Conservation (phyloP, 2,888 invertebrate species). For the Watsonalla binaria region DNA sequence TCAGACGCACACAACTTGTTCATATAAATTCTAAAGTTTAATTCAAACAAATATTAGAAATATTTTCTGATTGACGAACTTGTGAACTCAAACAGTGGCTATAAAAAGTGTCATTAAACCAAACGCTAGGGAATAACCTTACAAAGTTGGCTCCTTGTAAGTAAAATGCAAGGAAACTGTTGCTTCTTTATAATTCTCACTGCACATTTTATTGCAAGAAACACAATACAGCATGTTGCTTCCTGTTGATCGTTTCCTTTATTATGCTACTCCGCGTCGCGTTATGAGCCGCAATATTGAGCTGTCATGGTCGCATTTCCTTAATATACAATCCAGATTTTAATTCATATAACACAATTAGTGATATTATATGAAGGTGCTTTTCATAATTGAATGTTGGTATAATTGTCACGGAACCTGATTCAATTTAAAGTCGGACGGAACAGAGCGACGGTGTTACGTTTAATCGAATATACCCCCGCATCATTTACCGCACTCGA, state of each 20-base stretch:
- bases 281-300: slow-evolving; percentile 37
- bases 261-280: slow-evolving; percentile 26
- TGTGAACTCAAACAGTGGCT: too few relatives aligned
- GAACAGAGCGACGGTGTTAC: slow-evolving; percentile 15
- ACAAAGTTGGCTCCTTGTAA: neutral
- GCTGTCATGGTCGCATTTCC: slow-evolving; percentile 31
- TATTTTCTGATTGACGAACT: too few relatives aligned
- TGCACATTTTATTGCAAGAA: slow-evolving; percentile 1
- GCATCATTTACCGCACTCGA: slow-evolving; percentile 14
- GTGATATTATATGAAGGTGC: slow-evolving; percentile 27
- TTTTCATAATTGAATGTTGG: slow-evolving; percentile 33
- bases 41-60: too few relatives aligned
- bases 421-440: slow-evolving; percentile 25
- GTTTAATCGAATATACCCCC: slow-evolving; percentile 17
- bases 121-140: neutral
- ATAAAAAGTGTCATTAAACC: neutral
- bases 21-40: too few relatives aligned
- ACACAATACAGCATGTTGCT: slow-evolving; percentile 3
- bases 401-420: slow-evolving; percentile 22
- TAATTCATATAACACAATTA: slow-evolving; percentile 26
- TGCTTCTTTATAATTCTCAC: neutral
- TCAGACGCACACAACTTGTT: too few relatives aligned
- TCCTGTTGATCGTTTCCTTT: slow-evolving; percentile 19
- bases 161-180: neutral
- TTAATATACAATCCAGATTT: slow-evolving; percentile 20